Base-by-base conservation (phyloP, 2,797 vertebrate genomes). In the Poliocrania exsul region DNA sequence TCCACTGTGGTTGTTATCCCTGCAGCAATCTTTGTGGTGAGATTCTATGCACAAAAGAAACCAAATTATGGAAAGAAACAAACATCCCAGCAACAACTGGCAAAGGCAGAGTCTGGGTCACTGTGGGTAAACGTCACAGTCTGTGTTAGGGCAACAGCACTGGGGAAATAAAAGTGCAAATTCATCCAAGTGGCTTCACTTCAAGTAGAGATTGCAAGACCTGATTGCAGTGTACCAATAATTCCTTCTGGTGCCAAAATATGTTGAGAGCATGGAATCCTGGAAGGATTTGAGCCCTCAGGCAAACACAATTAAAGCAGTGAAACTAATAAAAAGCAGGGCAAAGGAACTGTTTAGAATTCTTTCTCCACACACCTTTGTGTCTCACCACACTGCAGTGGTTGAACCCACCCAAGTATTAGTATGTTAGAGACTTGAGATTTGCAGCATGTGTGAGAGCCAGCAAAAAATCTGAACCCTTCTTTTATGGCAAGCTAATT, bases 1-100 rank as follows among this genome's bases (percentile, higher is more conserved):
- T 98, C 98, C 93, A 97, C 24, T 7, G 90, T 93, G 66, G 97
- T 51, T 16, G 49, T 86, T 82, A 98, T 16, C 10, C 97, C 95
- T 18, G 97, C 94, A 77, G 90, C 80, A 98, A 88, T 16, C 69
- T 91, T 49, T 85, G 71, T 58, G 62, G 57, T 95, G 91, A 50
- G 93, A 54, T 97, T 91, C 98, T 98, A 21, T 12, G 40, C 53
- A 94, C 46, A 92, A 51, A 94, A 86, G 57, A 83, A 82, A 81
- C 6, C 19, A 85, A 78, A 58, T n/a, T 5, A 77, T 12, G 29
- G 16, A 61, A 84, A 75, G n/a, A 75, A 65, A 92, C 25, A 88
- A 88, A 49, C 16, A 62, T 51, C 37, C 14, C 51, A 81, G 40
- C 23, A 90, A 79, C 15, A 70, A 37, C 12, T 72, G 58, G 44